phyloP scores from a whole-genome alignment of 2,888 invertebrate species.

The Apamea epomidion region DNA sequence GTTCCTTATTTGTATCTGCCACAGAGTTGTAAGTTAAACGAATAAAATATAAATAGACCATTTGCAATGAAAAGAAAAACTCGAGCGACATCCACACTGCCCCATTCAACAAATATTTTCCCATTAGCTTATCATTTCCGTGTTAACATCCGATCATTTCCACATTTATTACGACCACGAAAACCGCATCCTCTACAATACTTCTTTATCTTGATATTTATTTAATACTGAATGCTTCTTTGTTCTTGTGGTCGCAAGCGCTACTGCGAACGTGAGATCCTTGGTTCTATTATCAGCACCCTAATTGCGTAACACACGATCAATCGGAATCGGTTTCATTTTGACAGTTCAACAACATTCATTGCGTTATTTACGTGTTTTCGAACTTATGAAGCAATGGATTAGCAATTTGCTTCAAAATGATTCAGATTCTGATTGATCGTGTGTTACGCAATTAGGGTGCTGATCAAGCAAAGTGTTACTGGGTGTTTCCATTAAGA shows the following conservation, averaged over 20 bases:
- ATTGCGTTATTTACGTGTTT: no score
- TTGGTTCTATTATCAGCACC: background rate
- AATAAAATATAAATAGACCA: background rate
- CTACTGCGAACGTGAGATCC: background rate
- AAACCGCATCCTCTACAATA: background rate
- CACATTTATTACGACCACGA: background rate
- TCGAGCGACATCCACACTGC: background rate
- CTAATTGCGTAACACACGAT: no score
- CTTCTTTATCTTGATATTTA: background rate
- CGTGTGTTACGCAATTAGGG: no score
- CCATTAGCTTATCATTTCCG: background rate
- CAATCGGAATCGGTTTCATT: no score
- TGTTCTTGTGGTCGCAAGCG: background rate
- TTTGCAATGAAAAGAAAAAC: background rate
- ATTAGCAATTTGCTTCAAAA: no score
- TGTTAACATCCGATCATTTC: constrained; percentile 6
- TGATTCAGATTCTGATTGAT: no score
- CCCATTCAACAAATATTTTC: background rate
- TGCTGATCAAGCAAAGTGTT: no score
- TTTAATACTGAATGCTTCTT: background rate
- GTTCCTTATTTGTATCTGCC: background rate
- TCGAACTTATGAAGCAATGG: no score
- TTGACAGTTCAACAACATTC: no score
- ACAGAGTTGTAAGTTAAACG: background rate
- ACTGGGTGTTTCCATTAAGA: no score